Evolutionary conservation across 2,888 invertebrate genomes (phyloP), one percentile per base, ranked within the genome.

Genomic region (Epistrophella euchroma): DNA sequence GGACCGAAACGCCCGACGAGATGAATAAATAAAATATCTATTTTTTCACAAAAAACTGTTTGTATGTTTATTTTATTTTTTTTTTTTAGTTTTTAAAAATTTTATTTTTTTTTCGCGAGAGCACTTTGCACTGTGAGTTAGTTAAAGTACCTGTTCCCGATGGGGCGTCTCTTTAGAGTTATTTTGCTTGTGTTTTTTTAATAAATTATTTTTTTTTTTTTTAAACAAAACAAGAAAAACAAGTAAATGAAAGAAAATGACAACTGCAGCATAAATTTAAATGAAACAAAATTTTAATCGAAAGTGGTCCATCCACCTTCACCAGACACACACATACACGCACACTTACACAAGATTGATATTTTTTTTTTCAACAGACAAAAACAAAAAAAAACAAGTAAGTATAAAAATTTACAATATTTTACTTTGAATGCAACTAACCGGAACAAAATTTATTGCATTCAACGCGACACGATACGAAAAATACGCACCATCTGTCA

Each of bases 291-390:
- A 71, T 82, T 71, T 78, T 64, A 86, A 86, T 86, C 86, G 82
- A 82, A 86, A 86, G 86, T 86, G 86, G 82, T 86, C 86, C 86
- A 86, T 86, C 86, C 86, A 86, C 86, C 82, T 86, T 86, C 74
- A 58, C 62, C 71, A 17, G 25, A 62, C 28, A 37, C 22, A 60
- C 73, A 64, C 4, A 32, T 35, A 22, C 28, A 43, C 19, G 40
- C 52, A 74, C 60, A 4, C 72, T 4, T 28, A 56, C 25, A 35
- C 13, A 47, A 19, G n/a, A 71, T 52, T 32, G 13, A 68, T 52
- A 19, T 43, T 28, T 78, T 43, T 28, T n/a, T 50, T 55, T 37
- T 17, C 7, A 43, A 43, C 15, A n/a, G n/a, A n/a, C n/a, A 19
- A 32, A 58, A 47, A 11, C n/a, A 25, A 66, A 28, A 45, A 25